Evolutionary conservation across 1,140 invertebrate genomes (phyloP).

Genomic region (Colletes latitarsis): DNA sequence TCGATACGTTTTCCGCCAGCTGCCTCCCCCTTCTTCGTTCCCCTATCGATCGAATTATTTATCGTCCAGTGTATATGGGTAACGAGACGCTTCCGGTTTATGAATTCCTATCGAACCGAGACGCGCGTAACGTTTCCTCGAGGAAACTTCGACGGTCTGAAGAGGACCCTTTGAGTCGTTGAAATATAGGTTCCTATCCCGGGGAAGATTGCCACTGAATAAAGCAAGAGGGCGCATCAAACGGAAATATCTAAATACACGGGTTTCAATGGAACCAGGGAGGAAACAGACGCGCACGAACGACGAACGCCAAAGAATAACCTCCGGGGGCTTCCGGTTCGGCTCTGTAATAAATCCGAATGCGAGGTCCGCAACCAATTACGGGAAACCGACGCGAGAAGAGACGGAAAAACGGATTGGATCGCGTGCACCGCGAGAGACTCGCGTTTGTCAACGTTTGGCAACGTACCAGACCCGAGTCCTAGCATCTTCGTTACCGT

Average conservation of each 20-base stretch:
- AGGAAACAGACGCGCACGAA: background rate
- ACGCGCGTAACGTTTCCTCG: slow-evolving; percentile 17
- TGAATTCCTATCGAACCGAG: slow-evolving; percentile 57
- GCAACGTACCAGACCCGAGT: slow-evolving; percentile 42
- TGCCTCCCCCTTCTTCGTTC: background rate
- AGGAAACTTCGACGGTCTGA: background rate
- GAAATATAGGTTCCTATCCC: slow-evolving; percentile 13
- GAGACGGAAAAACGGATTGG: slow-evolving; percentile 34
- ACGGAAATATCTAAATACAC: slow-evolving; percentile 46
- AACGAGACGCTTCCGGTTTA: slow-evolving; percentile 55
- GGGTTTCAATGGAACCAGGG: background rate
- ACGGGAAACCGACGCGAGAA: slow-evolving; percentile 43
- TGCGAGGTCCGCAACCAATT: slow-evolving; percentile 38
- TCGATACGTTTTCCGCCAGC: background rate
- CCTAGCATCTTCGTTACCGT: slow-evolving; percentile 38
- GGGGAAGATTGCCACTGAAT: slow-evolving; percentile 29
- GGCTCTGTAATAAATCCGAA: slow-evolving; percentile 28
- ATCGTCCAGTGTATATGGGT: slow-evolving; percentile 28
- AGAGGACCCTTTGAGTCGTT: slow-evolving; percentile 16
- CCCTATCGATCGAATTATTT: slow-evolving; percentile 19
- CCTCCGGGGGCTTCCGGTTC: background rate
- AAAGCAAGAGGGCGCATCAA: slow-evolving; percentile 5
- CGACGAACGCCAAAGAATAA: slow-evolving; percentile 6
- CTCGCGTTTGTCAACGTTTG: slow-evolving; percentile 51
- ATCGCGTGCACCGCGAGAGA: slow-evolving; percentile 29